Percentiles rank a stretch among this genome's conserved stretches.
Evolutionary conservation across 2,888 invertebrate species (phyloP).

Genomic region (Choreutis nemorana): DNA sequence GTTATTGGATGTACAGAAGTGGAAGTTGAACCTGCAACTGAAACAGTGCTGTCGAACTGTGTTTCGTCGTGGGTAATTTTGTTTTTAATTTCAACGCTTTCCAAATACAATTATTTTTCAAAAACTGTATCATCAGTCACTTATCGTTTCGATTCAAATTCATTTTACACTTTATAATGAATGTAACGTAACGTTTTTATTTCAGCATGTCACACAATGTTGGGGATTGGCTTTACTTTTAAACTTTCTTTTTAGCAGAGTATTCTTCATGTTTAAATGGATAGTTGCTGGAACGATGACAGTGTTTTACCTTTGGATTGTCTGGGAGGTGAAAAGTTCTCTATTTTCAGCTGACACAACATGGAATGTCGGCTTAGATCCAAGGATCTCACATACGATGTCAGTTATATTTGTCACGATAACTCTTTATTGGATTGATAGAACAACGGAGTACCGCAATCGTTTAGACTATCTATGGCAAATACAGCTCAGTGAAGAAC

Average conservation of each 20-base stretch:
- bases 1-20: constrained; percentile 54
- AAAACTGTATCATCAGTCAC: too few species aligned
- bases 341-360: constrained; percentile 69
- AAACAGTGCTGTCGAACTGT: constrained; percentile 45
- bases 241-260: constrained; percentile 84
- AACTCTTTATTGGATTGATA: constrained; percentile 84
- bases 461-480: constrained; percentile 82
- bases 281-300: constrained; percentile 72
- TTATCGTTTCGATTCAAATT: too few species aligned
- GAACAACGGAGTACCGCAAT: constrained; percentile 89
- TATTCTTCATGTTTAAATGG: constrained; percentile 85
- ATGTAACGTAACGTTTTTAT: constrained; percentile 17
- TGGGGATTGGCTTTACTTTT: constrained; percentile 71
- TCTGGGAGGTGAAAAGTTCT: constrained; percentile 69
- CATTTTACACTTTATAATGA: background rate
- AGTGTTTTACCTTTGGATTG: constrained; percentile 71
- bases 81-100: constrained; percentile 10
- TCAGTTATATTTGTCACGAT: constrained; percentile 77
- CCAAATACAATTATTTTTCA: constrained; percentile 3
- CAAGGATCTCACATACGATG: constrained; percentile 76
- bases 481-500: constrained; percentile 78
- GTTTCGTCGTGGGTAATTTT: constrained; percentile 57
- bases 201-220: constrained; percentile 81
- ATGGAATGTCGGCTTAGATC: constrained; percentile 74
- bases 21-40: constrained; percentile 20